phyloP scores from a whole-genome alignment of 2,888 invertebrate genomes.

The Cremastinae sp. region DNA sequence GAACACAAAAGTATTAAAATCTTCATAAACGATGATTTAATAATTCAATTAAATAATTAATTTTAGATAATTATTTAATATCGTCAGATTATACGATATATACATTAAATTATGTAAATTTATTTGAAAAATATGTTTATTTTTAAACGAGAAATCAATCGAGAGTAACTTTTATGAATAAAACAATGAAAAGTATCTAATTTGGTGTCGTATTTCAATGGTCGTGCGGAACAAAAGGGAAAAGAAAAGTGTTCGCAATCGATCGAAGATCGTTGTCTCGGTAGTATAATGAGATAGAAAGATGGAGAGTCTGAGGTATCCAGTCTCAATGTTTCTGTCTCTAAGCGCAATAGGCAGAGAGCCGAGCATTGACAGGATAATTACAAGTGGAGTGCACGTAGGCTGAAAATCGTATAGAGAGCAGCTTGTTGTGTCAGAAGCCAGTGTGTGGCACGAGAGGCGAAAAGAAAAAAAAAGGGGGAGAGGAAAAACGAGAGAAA shows the following conservation, averaged over 20 bases:
- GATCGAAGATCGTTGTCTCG: constrained; percentile 32
- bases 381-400: constrained; percentile 68
- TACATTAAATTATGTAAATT: no score
- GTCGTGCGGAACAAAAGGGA: no score
- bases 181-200: no score
- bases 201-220: no score
- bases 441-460: constrained; percentile 25
- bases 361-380: constrained; percentile 73
- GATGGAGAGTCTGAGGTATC: constrained; percentile 24
- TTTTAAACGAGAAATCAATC: no score
- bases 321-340: constrained; percentile 31
- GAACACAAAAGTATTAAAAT: no score
- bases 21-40: no score
- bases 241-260: constrained; percentile 34
- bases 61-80: no score
- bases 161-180: no score
- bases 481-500: constrained; percentile 38
- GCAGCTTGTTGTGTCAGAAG: constrained; percentile 56
- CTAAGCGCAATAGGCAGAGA: constrained; percentile 26
- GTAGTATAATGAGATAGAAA: background rate
- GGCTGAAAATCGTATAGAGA: constrained; percentile 59
- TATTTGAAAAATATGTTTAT: no score
- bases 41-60: no score
- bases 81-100: no score
- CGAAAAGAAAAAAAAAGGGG: constrained; percentile 14